Evolutionary conservation across 2,113 vertebrate species (phyloP).

Genomic region (Pyrgilauda ruficollis): DNA sequence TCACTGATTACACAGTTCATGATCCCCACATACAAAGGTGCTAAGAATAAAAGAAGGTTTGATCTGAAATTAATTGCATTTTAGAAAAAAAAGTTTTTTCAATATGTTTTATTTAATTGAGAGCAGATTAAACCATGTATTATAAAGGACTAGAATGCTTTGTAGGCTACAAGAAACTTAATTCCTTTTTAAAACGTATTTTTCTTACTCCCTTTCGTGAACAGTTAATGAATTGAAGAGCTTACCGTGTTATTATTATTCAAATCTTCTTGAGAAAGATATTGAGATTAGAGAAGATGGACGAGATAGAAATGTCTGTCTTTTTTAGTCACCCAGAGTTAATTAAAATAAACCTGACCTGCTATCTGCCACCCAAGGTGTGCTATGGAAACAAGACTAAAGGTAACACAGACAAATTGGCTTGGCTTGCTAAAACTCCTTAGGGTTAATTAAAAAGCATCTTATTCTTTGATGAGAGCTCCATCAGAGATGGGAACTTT

Average conservation of each 20-base stretch:
- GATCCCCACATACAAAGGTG: neutral
- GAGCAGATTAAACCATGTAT: slow-evolving; percentile 10
- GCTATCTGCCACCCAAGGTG: neutral
- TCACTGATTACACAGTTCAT: neutral
- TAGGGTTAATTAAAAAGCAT: slow-evolving; percentile 57
- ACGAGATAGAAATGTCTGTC: neutral
- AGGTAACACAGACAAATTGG: neutral
- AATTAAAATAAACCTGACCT: slow-evolving; percentile 60
- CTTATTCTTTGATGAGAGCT: neutral
- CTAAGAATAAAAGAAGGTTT: slow-evolving; percentile 6
- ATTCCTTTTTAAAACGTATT: neutral
- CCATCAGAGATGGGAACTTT: neutral
- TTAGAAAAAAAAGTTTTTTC: neutral
- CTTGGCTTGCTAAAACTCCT: slow-evolving; percentile 19
- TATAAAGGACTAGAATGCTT: slow-evolving; percentile 3
- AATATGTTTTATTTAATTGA: neutral
- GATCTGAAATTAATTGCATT: slow-evolving; percentile 54
- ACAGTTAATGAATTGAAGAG: slow-evolving; percentile 3
- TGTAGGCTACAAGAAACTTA: neutral
- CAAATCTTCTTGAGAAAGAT: slow-evolving; percentile 33
- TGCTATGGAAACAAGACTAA: neutral
- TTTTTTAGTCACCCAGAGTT: neutral
- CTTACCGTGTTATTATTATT: neutral
- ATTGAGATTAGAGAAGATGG: slow-evolving; percentile 31
- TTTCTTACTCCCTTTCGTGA: neutral